Percentiles rank a stretch among this genome's conserved stretches.
Conservation (phyloP, 2,113 vertebrate genomes). For the Paralichthys olivaceus region DNA sequence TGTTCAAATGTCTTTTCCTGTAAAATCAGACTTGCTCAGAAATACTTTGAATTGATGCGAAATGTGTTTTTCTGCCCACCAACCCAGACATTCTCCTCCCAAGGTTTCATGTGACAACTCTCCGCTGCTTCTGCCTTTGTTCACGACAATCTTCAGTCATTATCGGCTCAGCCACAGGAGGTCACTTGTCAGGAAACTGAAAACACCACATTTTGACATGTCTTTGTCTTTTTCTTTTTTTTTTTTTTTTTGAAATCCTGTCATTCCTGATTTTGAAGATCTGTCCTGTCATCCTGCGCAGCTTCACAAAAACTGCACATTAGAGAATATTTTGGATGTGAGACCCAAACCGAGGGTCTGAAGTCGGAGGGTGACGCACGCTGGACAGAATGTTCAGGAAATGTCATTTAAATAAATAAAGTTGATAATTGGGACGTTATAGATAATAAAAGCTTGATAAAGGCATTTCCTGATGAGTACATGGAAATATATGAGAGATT, state of each 20-base stretch:
- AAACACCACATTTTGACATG: background rate
- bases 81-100: too few species aligned
- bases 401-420: too few species aligned
- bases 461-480: background rate
- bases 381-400: too few species aligned
- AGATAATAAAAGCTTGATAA: background rate
- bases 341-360: background rate
- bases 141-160: background rate
- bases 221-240: background rate
- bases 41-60: too few species aligned
- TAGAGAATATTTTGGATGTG: background rate
- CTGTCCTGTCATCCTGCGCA: background rate
- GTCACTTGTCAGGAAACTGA: background rate
- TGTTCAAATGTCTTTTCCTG: too few species aligned
- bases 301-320: background rate
- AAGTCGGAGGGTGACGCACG: too few species aligned
- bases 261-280: background rate
- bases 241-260: background rate
- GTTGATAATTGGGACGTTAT: background rate
- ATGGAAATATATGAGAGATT: background rate
- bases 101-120: too few species aligned
- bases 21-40: too few species aligned
- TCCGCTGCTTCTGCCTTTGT: background rate
- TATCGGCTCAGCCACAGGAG: background rate
- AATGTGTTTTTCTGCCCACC: too few species aligned